These are phyloP conservation scores for Protomyctophum bolini DNA, from an alignment of 2,113 vertebrate species.

Conservation along the genomic window DNA sequence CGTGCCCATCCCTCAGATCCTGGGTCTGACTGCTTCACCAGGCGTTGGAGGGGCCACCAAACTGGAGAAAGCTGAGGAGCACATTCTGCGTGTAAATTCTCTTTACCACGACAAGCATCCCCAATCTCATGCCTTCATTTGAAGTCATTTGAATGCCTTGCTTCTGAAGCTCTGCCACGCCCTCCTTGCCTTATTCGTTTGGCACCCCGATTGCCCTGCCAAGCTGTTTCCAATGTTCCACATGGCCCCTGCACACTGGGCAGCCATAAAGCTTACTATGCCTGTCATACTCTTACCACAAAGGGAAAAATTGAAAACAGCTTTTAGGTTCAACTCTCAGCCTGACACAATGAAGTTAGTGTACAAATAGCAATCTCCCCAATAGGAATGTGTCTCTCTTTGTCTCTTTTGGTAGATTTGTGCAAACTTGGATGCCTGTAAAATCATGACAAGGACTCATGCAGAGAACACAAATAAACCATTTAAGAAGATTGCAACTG, in stretches of 20 bases:
- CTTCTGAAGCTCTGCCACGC: not conserved
- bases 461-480: conserved; percentile 81
- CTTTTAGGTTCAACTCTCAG: conserved; percentile 5
- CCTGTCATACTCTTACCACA: conserved; percentile 19
- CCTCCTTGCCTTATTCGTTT: conserved; percentile 14
- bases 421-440: conserved; percentile 91
- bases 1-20: conserved; percentile 85
- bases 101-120: not conserved
- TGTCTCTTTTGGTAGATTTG: conserved; percentile 83
- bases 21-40: conserved; percentile 93
- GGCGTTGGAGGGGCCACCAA: conserved; percentile 88
- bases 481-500: conserved; percentile 79
- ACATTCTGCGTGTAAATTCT: conserved; percentile 90
- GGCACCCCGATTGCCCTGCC: conserved; percentile 21
- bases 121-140: not conserved
- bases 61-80: conserved; percentile 83
- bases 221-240: conserved; percentile 63
- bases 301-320: conserved; percentile 28
- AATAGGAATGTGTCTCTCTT: not conserved
- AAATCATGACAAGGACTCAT: conserved; percentile 85
- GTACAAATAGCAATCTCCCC: not conserved
- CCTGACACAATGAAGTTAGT: not conserved
- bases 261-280: conserved; percentile 44
- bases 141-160: not conserved
- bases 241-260: conserved; percentile 12